Conservation (phyloP, 2,888 invertebrate species). For the Epiblema foenella region DNA sequence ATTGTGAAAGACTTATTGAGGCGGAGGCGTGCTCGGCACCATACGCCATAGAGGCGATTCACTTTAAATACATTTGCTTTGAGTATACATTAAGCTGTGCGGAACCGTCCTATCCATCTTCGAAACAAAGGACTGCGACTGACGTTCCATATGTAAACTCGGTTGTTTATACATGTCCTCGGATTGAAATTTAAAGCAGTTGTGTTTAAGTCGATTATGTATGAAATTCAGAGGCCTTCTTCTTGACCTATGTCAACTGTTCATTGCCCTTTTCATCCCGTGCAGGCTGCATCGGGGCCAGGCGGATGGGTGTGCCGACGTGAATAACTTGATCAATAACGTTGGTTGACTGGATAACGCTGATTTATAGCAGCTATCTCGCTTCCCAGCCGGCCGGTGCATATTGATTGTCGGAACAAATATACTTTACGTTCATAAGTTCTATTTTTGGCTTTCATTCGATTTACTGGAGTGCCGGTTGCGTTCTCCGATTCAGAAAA, state of each 20-base stretch:
- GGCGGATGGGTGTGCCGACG: slow-evolving; percentile 24
- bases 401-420: slow-evolving; percentile 39
- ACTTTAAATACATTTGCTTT: slow-evolving; percentile 46
- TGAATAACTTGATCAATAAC: slow-evolving; percentile 41
- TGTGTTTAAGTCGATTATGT: slow-evolving; percentile 20
- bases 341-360: slow-evolving; percentile 28
- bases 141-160: slow-evolving; percentile 24
- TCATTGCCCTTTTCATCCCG: slow-evolving; percentile 34
- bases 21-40: slow-evolving; percentile 65
- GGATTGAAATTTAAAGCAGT: slow-evolving; percentile 26
- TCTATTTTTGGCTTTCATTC: slow-evolving; percentile 64
- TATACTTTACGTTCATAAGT: slow-evolving; percentile 61
- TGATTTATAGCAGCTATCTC: slow-evolving; percentile 34
- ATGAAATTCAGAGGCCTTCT: slow-evolving; percentile 30
- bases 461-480: slow-evolving; percentile 56
- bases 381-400: slow-evolving; percentile 30
- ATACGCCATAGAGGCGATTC: slow-evolving; percentile 60
- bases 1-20: slow-evolving; percentile 79
- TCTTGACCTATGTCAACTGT: slow-evolving; percentile 41
- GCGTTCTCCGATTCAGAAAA: slow-evolving; percentile 54
- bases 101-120: slow-evolving; percentile 16
- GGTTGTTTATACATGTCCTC: slow-evolving; percentile 31
- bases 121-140: slow-evolving; percentile 31
- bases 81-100: neutral
- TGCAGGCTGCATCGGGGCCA: slow-evolving; percentile 11